Evolutionary conservation across 2,888 invertebrate species (phyloP), one percentile per base, ranked within the genome.

Genomic region (Itoplectis maculator): DNA sequence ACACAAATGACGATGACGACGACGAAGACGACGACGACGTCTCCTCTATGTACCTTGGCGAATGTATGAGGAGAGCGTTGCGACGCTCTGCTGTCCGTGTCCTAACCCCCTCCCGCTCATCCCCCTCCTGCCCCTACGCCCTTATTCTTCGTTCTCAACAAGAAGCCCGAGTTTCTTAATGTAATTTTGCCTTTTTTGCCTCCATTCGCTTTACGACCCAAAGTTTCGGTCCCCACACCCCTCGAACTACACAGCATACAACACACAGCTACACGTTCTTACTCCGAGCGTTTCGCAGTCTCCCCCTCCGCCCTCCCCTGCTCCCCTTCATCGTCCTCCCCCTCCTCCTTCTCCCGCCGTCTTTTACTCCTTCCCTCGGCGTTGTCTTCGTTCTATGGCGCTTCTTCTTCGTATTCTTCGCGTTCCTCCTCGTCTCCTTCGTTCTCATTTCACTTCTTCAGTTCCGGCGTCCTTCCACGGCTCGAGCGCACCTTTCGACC

Each of bases 171-270:
- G 89, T 92, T 91, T 91, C 91, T 91, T 91, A 91, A 91, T 92
- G 91, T 91, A 91, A 92, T 92, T 91, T 91, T 89, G 83, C 88
- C 35, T 90, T 90, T 88, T 87, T 86, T 84, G 81, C 82, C 81
- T 87, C 88, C 87, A 88, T 88, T 91, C 90, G 86, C 87, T 91
- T 91, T 91, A 91, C 91, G 91, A 91, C 87, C 89, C 82, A 90
- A 91, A 91, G 88, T 91, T 91, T 90, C 87, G 88, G n/a, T n/a
- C 88, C 88, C 85, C 88, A 83, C 83, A 69, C 85, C 82, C 80
- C 74, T 84, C 47, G 66, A 73, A 72, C 47, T 75, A 66, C 23
- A 59, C 66, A 18, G 18, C 59, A 45, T 70, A 74, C 40, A 42
- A 51, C 61, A 75, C 75, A 61, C 49, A 42, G 68, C 51, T 66